phyloP scores from a whole-genome alignment of 2,888 invertebrate species.

The Eulithis prunata region DNA sequence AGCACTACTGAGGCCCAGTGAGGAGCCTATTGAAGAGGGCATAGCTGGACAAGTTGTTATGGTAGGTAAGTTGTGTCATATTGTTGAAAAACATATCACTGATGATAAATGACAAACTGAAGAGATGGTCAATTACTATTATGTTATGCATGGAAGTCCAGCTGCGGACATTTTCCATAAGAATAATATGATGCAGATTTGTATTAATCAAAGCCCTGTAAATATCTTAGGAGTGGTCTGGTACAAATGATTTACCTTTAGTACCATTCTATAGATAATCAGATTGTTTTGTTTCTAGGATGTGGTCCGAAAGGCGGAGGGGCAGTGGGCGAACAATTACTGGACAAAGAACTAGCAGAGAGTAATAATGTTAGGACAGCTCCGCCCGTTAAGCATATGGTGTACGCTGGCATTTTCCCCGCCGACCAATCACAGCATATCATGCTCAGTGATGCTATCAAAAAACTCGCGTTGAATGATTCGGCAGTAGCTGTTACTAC shows the following conservation, averaged over 20 bases:
- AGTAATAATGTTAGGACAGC: conserved; percentile 47
- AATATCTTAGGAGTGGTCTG: too few species aligned
- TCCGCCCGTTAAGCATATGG: conserved; percentile 76
- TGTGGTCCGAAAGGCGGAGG: conserved; percentile 79
- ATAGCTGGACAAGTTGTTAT: conserved; percentile 97
- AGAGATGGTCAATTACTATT: too few species aligned
- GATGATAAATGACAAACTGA: too few species aligned
- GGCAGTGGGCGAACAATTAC: conserved; percentile 72
- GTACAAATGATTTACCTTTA: too few species aligned
- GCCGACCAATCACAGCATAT: conserved; percentile 94
- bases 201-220: too few species aligned
- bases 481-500: conserved; percentile 92
- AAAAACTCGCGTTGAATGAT: conserved; percentile 97
- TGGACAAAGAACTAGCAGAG: conserved; percentile 61
- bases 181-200: too few species aligned
- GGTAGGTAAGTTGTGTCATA: conserved; percentile 79
- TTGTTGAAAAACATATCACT: too few species aligned
- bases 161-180: too few species aligned
- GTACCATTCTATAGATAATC: too few species aligned
- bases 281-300: conserved; percentile 51
- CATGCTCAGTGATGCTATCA: conserved; percentile 91
- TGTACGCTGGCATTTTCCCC: conserved; percentile 90
- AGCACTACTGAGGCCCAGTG: conserved; percentile 91
- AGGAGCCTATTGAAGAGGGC: conserved; percentile 86
- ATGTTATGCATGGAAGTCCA: too few species aligned